Conservation (phyloP, 2,797 vertebrate species). For the Anabacerthia variegaticeps region DNA sequence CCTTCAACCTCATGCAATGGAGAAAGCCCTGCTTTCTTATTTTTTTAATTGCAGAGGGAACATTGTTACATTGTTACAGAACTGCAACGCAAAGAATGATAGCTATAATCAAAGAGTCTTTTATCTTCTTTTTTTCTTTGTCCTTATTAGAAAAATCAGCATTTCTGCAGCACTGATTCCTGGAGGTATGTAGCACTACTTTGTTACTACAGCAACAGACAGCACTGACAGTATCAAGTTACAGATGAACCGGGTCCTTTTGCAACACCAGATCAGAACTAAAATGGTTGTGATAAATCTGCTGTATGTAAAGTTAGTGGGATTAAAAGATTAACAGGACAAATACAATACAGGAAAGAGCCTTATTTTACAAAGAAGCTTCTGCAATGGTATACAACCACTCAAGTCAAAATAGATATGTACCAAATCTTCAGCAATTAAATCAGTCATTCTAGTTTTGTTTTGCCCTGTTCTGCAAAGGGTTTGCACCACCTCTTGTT, state of each 20-base stretch:
- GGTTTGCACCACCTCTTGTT: neutral
- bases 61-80: neutral
- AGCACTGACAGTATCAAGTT: neutral
- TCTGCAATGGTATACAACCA: neutral
- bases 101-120: conserved; percentile 1
- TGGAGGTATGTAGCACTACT: neutral
- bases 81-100: neutral
- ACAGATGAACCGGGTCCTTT: neutral
- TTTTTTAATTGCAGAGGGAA: neutral
- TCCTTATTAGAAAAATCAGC: conserved; percentile 28
- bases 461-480: neutral
- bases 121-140: neutral
- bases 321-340: neutral
- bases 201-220: conserved; percentile 54
- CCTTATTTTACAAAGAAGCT: neutral
- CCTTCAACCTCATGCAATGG: neutral
- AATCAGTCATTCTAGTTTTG: neutral
- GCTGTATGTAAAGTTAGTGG: neutral
- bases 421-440: neutral
- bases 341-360: neutral
- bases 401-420: neutral
- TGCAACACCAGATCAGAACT: neutral
- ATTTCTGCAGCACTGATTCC: neutral
- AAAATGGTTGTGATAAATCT: neutral
- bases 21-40: neutral